Conservation (phyloP, 2,888 invertebrate genomes). For the Colletes collaris region DNA sequence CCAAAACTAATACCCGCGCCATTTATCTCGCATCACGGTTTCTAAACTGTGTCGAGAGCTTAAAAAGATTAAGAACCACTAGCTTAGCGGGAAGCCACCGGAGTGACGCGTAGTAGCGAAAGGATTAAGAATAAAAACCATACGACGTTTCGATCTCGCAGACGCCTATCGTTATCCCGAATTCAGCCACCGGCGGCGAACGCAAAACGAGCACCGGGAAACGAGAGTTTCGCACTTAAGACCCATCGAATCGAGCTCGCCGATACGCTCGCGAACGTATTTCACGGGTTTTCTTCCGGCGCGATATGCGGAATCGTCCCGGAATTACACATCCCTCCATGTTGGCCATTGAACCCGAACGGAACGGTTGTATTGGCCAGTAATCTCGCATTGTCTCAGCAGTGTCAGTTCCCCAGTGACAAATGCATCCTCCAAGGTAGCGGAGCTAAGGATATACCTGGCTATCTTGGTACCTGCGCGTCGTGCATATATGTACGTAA, state of each 20-base stretch:
- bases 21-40: too few relatives aligned
- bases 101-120: too few relatives aligned
- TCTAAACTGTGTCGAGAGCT: too few relatives aligned
- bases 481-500: slow-evolving; percentile 42
- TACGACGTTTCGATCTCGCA: too few relatives aligned
- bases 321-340: slow-evolving; percentile 49
- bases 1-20: too few relatives aligned
- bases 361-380: slow-evolving; percentile 65
- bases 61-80: too few relatives aligned
- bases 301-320: slow-evolving; percentile 31
- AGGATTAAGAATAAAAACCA: too few relatives aligned
- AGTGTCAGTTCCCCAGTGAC: slow-evolving; percentile 73
- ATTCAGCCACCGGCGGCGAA: background rate
- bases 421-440: slow-evolving; percentile 69
- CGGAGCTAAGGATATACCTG: slow-evolving; percentile 62
- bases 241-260: background rate
- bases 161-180: too few relatives aligned
- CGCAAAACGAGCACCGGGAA: background rate
- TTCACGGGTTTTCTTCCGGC: slow-evolving; percentile 33
- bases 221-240: slow-evolving; percentile 22
- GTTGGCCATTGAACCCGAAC: slow-evolving; percentile 62
- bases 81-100: too few relatives aligned
- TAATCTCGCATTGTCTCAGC: slow-evolving; percentile 74
- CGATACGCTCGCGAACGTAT: slow-evolving; percentile 10
- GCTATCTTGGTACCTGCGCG: slow-evolving; percentile 63